A percentile compares a stretch with the other conserved stretches of the same genome.
phyloP scores from a whole-genome alignment of 2,797 vertebrate species.

The Zalophus californianus region DNA sequence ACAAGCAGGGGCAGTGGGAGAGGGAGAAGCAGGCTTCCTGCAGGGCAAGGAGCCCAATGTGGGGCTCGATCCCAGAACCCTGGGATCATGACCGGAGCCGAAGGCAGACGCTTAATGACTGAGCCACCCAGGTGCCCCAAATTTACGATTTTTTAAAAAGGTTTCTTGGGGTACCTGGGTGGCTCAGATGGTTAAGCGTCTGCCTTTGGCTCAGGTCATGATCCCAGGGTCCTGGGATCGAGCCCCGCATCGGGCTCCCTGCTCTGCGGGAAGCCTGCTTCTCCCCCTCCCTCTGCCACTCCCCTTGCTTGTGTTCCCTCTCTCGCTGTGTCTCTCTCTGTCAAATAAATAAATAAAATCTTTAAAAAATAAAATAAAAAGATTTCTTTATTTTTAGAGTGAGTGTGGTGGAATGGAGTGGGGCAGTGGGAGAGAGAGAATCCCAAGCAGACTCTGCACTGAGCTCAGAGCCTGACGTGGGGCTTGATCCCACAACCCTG shows the following conservation, averaged over 20 bases:
- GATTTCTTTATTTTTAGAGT: not conserved
- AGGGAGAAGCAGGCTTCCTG: not conserved
- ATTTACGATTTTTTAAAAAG: not conserved
- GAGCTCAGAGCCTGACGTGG: not conserved
- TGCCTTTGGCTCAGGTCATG: too few relatives aligned
- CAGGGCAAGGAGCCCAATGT: not conserved
- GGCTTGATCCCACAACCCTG: not conserved
- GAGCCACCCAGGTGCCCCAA: not conserved
- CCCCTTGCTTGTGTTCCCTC: too few relatives aligned
- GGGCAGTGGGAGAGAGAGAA: not conserved
- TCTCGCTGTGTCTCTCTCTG: too few relatives aligned
- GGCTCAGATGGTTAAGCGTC: too few relatives aligned
- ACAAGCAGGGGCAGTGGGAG: not conserved
- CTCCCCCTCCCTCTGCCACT: too few relatives aligned
- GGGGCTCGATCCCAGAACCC: fast-evolving
- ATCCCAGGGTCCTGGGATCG: too few relatives aligned
- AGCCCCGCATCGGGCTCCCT: too few relatives aligned
- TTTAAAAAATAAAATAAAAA: too few relatives aligned
- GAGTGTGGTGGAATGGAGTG: not conserved
- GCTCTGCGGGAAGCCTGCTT: too few relatives aligned
- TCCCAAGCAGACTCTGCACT: fast-evolving
- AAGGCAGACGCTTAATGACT: not conserved
- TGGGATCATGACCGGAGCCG: not conserved
- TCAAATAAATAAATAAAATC: too few relatives aligned
- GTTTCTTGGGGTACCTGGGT: too few relatives aligned